Evolutionary conservation across 2,888 invertebrate species (phyloP).

Genomic region (Ectemnius lituratus): DNA sequence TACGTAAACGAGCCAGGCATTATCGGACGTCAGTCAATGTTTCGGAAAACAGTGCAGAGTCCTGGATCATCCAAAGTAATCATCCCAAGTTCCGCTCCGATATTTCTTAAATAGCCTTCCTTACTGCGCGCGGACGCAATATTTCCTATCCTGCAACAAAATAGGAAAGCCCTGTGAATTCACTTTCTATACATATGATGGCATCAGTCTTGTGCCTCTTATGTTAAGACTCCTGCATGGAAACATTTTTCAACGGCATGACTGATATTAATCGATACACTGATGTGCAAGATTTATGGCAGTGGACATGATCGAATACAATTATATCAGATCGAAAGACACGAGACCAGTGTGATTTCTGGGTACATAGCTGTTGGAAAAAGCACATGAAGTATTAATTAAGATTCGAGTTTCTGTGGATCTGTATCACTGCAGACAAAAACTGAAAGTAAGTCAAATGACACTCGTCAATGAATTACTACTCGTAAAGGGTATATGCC

Average conservation of each 20-base stretch:
- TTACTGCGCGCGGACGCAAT: conserved; percentile 72
- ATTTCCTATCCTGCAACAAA: conserved; percentile 76
- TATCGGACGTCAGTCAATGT: conserved; percentile 62
- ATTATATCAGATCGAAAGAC: conserved; percentile 12
- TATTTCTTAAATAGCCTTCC: conserved; percentile 38
- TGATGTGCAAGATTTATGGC: conserved; percentile 10
- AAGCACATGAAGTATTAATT: conserved; percentile 33
- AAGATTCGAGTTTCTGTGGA: conserved; percentile 7
- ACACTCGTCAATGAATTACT: conserved; percentile 36
- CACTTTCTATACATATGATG: not conserved
- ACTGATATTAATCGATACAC: not conserved
- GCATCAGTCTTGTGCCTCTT: conserved; percentile 24
- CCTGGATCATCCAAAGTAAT: conserved; percentile 36
- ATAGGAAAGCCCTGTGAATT: conserved; percentile 46
- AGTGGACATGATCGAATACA: too few relatives aligned
- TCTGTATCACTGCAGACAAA: conserved; percentile 22
- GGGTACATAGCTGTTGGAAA: conserved; percentile 43
- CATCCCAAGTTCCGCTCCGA: conserved; percentile 28
- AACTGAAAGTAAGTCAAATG: conserved; percentile 9
- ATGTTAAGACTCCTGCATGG: not conserved
- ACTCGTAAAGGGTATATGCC: conserved; percentile 8
- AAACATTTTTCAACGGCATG: not conserved
- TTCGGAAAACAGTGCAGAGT: conserved; percentile 65
- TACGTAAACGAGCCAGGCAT: conserved; percentile 59
- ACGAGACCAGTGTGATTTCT: conserved; percentile 15